Percentiles rank a stretch among this genome's conserved stretches.
phyloP scores from a whole-genome alignment of 2,888 invertebrate species.

The Diaperis boleti region DNA sequence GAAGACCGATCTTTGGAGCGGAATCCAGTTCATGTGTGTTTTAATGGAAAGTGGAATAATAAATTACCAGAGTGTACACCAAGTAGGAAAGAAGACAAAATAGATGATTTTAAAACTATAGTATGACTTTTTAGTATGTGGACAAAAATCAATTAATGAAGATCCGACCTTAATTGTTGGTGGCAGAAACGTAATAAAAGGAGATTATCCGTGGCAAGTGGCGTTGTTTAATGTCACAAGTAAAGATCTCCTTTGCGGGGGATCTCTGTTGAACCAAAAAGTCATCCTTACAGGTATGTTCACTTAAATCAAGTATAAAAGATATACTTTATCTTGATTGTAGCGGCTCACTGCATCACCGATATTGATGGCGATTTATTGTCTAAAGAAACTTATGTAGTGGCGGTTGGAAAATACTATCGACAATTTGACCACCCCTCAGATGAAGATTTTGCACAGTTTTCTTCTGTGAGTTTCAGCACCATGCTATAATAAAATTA shows the following conservation, averaged over 20 bases:
- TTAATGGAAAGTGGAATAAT: slow-evolving; percentile 51
- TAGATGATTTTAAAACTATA: no score
- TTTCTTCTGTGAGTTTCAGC: slow-evolving; percentile 46
- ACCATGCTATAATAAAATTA: not conserved
- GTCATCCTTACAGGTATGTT: slow-evolving; percentile 59
- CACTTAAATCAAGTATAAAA: no score
- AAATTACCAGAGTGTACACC: slow-evolving; percentile 53
- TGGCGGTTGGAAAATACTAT: slow-evolving; percentile 60
- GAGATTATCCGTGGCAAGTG: slow-evolving; percentile 60
- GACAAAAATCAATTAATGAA: slow-evolving; percentile 52
- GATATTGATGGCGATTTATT: slow-evolving; percentile 31
- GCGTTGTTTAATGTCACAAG: slow-evolving; percentile 51
- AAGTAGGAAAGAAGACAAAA: no score
- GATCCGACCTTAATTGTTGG: slow-evolving; percentile 53
- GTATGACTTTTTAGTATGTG: slow-evolving; percentile 60
- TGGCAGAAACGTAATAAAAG: slow-evolving; percentile 51
- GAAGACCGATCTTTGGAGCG: slow-evolving; percentile 44
- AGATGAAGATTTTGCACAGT: slow-evolving; percentile 54
- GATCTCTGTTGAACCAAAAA: slow-evolving; percentile 55
- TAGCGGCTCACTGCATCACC: slow-evolving; percentile 60
- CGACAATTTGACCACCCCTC: slow-evolving; percentile 50
- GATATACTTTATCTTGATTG: slow-evolving; percentile 30
- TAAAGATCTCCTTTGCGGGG: slow-evolving; percentile 53
- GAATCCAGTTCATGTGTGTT: slow-evolving; percentile 43
- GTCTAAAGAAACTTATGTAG: slow-evolving; percentile 38